Percentiles rank a stretch among this genome's conserved stretches.
phyloP scores from a whole-genome alignment of 2,797 vertebrate genomes.

The Alectoris magna region DNA sequence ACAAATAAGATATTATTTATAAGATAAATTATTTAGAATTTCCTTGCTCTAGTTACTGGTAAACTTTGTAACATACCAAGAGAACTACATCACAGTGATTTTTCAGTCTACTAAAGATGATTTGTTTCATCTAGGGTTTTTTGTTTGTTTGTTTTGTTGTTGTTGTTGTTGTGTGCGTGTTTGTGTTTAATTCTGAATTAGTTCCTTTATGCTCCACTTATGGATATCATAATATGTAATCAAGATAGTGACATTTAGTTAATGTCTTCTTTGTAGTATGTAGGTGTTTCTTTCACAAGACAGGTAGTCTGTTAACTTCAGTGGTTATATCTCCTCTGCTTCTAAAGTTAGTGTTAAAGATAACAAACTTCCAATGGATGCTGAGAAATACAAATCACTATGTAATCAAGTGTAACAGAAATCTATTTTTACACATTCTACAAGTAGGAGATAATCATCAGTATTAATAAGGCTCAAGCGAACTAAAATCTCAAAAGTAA shows the following conservation, averaged over 20 bases:
- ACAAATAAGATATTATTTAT: not conserved
- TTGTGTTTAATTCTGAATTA: not conserved
- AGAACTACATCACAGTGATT: not conserved
- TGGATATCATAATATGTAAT: not conserved
- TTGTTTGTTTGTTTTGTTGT: not conserved
- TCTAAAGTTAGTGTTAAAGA: not conserved
- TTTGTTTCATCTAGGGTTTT: not conserved
- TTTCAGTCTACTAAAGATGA: not conserved
- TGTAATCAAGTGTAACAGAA: not conserved
- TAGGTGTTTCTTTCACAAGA: not conserved
- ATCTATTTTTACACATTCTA: not conserved
- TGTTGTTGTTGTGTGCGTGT: not conserved
- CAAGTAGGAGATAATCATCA: not conserved
- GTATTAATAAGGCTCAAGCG: fast-evolving
- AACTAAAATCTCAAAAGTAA: not conserved
- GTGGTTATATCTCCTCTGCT: not conserved
- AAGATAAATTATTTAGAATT: not conserved
- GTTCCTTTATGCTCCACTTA: not conserved
- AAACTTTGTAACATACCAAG: not conserved
- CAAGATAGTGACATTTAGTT: not conserved
- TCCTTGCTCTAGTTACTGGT: not conserved
- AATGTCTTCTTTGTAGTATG: not conserved
- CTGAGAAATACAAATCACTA: not conserved
- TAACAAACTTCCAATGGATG: not conserved
- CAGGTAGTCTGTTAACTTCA: not conserved